phyloP scores from a whole-genome alignment of 2,888 invertebrate species.

The Drymonia ruficornis region DNA sequence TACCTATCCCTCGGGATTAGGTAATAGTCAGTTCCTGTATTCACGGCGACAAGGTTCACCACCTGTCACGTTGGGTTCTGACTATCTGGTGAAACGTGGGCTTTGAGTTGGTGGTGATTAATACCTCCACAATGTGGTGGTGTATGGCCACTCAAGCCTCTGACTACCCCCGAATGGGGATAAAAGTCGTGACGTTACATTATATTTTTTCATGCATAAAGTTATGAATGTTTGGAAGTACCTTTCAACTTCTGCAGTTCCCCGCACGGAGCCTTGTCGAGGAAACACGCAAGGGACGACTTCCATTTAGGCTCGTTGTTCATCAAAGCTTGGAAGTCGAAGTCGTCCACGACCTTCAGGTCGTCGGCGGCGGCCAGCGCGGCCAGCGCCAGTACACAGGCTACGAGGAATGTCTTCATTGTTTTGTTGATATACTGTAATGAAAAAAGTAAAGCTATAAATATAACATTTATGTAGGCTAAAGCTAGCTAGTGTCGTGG shows the following conservation, averaged over 20 bases:
- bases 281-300: background rate
- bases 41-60: too few species aligned
- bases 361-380: background rate
- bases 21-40: too few species aligned
- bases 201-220: too few species aligned
- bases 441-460: background rate
- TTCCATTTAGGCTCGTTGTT: background rate
- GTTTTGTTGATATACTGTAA: background rate
- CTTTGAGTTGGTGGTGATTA: too few species aligned
- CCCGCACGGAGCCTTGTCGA: background rate
- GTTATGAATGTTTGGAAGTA: background rate
- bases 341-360: background rate
- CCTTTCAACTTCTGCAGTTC: constrained; percentile 2
- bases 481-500: too few species aligned
- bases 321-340: background rate
- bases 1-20: too few species aligned
- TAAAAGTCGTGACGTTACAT: too few species aligned
- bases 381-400: background rate
- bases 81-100: too few species aligned
- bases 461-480: background rate
- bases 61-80: too few species aligned
- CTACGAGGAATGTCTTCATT: constrained; percentile 2
- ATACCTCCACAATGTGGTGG: too few species aligned
- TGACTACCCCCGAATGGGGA: too few species aligned
- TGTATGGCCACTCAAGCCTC: too few species aligned